Conservation (phyloP, 2,888 invertebrate species). For the Hirtodrosophila histrioides region DNA sequence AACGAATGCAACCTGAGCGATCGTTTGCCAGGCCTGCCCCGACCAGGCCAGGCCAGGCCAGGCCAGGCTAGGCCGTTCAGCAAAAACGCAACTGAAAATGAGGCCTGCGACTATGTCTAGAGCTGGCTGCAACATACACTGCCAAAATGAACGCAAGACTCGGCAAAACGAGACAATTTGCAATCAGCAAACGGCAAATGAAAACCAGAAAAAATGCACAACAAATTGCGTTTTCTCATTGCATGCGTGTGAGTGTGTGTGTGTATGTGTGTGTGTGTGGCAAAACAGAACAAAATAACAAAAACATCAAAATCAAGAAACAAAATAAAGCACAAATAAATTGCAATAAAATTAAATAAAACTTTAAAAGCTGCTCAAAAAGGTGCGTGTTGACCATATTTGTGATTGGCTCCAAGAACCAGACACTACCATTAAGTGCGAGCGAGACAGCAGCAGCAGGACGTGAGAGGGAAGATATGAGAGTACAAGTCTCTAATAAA, state of each 20-base stretch:
- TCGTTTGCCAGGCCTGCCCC: slow-evolving; percentile 16
- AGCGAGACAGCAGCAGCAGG: slow-evolving; percentile 16
- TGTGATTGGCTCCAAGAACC: slow-evolving; percentile 73
- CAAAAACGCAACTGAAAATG: slow-evolving; percentile 51
- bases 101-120: slow-evolving; percentile 61
- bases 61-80: slow-evolving; percentile 25
- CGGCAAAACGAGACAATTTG: slow-evolving; percentile 72
- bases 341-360: slow-evolving; percentile 64
- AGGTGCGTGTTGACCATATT: slow-evolving; percentile 72
- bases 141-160: slow-evolving; percentile 66
- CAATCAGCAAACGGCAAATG: slow-evolving; percentile 74
- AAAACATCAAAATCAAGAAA: slow-evolving; percentile 30
- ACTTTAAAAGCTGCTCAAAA: slow-evolving; percentile 72
- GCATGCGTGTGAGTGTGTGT: slow-evolving; percentile 42
- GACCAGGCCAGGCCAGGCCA: slow-evolving; percentile 7
- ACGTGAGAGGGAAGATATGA: not conserved
- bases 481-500: slow-evolving; percentile 62
- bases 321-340: slow-evolving; percentile 52
- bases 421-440: not conserved
- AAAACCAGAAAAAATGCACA: slow-evolving; percentile 72
- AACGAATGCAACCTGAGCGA: slow-evolving; percentile 46
- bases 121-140: slow-evolving; percentile 49
- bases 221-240: slow-evolving; percentile 75
- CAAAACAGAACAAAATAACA: slow-evolving; percentile 62
- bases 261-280: slow-evolving; percentile 26